A percentile compares a stretch with the other conserved stretches of the same genome.
phyloP scores from a whole-genome alignment of 2,797 vertebrate species.

The Enteromius thamalakanensis region DNA sequence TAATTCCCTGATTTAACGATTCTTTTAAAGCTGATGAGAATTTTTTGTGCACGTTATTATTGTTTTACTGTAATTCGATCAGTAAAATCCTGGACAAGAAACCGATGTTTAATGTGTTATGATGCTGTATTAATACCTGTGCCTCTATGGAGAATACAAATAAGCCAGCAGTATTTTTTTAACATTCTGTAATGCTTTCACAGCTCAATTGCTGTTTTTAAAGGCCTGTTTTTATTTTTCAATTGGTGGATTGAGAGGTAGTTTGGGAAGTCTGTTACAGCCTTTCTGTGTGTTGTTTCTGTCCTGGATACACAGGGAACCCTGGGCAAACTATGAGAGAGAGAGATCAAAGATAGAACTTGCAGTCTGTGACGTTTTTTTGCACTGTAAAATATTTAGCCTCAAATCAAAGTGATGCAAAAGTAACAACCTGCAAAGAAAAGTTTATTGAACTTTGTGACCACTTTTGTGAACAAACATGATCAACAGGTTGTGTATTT shows the following conservation, averaged over 20 bases:
- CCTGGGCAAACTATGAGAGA: conserved; percentile 57
- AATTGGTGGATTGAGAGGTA: conserved; percentile 77
- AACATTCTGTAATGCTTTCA: conserved; percentile 75
- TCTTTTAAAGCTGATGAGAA: conserved; percentile 19
- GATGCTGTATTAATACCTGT: neutral
- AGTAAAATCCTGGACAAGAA: neutral
- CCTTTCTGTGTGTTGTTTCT: conserved; percentile 77
- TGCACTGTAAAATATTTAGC: neutral
- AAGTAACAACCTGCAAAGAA: neutral
- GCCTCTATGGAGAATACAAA: conserved; percentile 67
- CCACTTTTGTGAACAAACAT: neutral
- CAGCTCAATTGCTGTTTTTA: conserved; percentile 81
- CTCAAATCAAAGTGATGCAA: neutral
- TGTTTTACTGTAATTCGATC: conserved; percentile 5
- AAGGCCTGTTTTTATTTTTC: conserved; percentile 82
- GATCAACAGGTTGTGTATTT: neutral
- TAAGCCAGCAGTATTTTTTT: conserved; percentile 77
- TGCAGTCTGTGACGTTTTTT: neutral
- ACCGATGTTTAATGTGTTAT: neutral
- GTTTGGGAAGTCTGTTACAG: conserved; percentile 66
- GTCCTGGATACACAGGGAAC: conserved; percentile 69
- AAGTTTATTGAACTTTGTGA: neutral
- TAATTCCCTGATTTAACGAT: conserved; percentile 24
- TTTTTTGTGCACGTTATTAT: neutral
- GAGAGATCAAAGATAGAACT: conserved; percentile 35